phyloP scores from a whole-genome alignment of 2,797 vertebrate species.

The Mus minutoides region DNA sequence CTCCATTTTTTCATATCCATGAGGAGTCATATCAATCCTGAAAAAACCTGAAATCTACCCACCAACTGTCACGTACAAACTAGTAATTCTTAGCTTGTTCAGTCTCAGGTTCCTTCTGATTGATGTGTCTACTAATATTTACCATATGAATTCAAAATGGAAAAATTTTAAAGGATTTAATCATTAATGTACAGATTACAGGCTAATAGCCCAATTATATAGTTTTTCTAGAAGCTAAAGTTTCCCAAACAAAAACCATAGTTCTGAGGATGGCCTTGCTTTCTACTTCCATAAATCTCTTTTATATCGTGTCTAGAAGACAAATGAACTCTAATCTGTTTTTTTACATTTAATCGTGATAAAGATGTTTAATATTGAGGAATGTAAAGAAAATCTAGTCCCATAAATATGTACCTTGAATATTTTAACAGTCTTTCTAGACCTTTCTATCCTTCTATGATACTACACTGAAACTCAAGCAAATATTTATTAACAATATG shows the following conservation, averaged over 20 bases:
- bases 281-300: neutral
- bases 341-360: neutral
- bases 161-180: neutral
- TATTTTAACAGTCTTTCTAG: constrained; percentile 3
- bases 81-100: neutral
- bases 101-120: neutral
- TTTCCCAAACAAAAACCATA: neutral
- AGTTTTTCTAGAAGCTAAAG: neutral
- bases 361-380: neutral
- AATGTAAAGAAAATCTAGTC: constrained; percentile 39
- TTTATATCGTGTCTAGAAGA: neutral
- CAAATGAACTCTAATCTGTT: neutral
- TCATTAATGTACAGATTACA: neutral
- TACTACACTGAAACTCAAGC: constrained; percentile 17
- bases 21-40: neutral
- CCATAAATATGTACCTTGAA: neutral
- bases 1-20: constrained; percentile 29
- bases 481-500: neutral
- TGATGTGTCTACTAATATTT: neutral
- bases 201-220: neutral
- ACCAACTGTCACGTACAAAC: neutral
- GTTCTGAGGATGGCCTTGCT: neutral
- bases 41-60: neutral
- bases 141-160: neutral
- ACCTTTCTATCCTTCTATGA: neutral